These are phyloP conservation scores for Oegoconia quadripuncta DNA, from an alignment of 2,888 invertebrate species.

Conservation along the genomic window DNA sequence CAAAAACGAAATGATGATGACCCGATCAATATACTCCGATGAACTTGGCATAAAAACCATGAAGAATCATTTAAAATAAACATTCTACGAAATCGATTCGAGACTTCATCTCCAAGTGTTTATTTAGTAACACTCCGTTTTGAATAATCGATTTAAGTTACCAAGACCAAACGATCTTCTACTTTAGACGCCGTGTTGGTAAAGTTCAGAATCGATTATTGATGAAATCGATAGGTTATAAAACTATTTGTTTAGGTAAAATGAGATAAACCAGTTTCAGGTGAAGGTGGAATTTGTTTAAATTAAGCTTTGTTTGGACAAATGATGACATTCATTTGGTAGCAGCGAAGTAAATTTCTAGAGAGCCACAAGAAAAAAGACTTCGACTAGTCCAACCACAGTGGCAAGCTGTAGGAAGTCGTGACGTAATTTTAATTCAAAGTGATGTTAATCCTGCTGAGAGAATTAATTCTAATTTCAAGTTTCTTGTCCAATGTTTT, in stretches of 20 bases:
- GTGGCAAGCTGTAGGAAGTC: constrained; percentile 29
- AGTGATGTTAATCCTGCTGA: constrained; percentile 30
- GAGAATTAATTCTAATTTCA: constrained; percentile 24
- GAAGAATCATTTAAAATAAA: constrained; percentile 68
- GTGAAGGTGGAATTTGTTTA: constrained; percentile 32
- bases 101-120: constrained; percentile 64
- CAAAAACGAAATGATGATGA: constrained; percentile 33
- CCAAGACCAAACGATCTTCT: constrained; percentile 26
- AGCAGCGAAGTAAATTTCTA: constrained; percentile 42
- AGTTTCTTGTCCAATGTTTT: no score
- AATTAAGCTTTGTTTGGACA: constrained; percentile 19
- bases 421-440: constrained; percentile 38
- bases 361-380: constrained; percentile 39
- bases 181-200: constrained; percentile 22
- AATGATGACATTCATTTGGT: constrained; percentile 50
- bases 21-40: constrained; percentile 54
- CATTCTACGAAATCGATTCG: constrained; percentile 65
- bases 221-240: constrained; percentile 10
- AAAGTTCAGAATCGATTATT: constrained; percentile 19
- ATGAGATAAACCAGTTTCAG: constrained; percentile 26
- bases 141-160: constrained; percentile 63
- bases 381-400: neutral
- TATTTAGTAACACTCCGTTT: constrained; percentile 73
- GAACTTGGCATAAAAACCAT: constrained; percentile 63
- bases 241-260: constrained; percentile 29